phyloP scores from a whole-genome alignment of 2,888 invertebrate species.

The Drosophila peninsularis region DNA sequence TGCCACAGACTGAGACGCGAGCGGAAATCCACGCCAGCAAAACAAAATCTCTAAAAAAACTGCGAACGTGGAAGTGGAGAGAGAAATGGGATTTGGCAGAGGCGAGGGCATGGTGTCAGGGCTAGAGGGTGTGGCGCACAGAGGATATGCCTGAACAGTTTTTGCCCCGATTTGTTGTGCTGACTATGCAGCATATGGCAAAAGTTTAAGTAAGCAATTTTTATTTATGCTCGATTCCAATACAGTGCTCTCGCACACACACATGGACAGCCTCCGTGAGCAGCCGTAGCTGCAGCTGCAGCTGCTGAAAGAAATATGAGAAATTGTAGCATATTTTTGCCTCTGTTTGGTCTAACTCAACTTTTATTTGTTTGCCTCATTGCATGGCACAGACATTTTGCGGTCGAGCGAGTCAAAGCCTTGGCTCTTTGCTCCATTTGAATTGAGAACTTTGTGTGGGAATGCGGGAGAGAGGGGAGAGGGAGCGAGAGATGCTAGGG shows the following conservation, averaged over 20 bases:
- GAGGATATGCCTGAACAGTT: conserved; percentile 70
- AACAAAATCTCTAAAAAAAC: conserved; percentile 43
- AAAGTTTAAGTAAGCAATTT: conserved; percentile 78
- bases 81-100: conserved; percentile 12
- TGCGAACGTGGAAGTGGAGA: conserved; percentile 32
- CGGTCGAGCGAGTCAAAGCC: conserved; percentile 74
- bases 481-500: background rate
- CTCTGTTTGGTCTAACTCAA: conserved; percentile 63
- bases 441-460: conserved; percentile 36
- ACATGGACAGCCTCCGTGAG: conserved; percentile 1
- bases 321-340: conserved; percentile 76
- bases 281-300: conserved; percentile 36
- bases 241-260: conserved; percentile 25
- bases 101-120: too few species aligned
- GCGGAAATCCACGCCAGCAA: conserved; percentile 69
- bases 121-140: too few species aligned
- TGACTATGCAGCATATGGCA: conserved; percentile 74
- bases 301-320: conserved; percentile 65
- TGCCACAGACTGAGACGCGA: conserved; percentile 67
- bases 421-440: conserved; percentile 46
- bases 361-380: conserved; percentile 79
- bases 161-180: conserved; percentile 47
- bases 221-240: conserved; percentile 66
- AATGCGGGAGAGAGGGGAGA: background rate
- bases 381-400: conserved; percentile 73